phyloP scores from a whole-genome alignment of 2,888 invertebrate species.

The Cataglyphis cursor region DNA sequence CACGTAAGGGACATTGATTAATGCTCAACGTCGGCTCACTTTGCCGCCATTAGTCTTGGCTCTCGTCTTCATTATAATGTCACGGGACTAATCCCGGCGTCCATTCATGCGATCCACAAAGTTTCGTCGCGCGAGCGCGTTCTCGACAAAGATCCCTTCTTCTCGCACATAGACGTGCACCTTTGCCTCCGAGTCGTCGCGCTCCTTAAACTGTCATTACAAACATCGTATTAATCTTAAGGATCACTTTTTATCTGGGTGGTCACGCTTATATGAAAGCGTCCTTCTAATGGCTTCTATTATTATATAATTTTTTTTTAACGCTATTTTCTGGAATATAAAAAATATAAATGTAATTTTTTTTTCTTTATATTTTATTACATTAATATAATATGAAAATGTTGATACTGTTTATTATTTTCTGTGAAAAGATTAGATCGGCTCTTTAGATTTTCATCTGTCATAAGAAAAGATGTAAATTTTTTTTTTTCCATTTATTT shows the following conservation, averaged over 20 bases:
- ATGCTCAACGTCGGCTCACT: constrained; percentile 72
- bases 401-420: background rate
- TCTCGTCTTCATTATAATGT: constrained; percentile 77
- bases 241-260: constrained; percentile 29
- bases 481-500: constrained; percentile 18
- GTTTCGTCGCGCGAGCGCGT: constrained; percentile 59
- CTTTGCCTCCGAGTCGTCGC: constrained; percentile 43
- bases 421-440: background rate
- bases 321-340: background rate
- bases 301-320: background rate
- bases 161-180: constrained; percentile 11
- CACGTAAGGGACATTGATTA: constrained; percentile 73
- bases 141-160: constrained; percentile 56
- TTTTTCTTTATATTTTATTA: background rate
- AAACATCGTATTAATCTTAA: constrained; percentile 51
- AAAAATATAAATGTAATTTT: background rate
- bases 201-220: constrained; percentile 53
- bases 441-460: background rate
- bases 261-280: constrained; percentile 34
- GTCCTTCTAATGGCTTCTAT: background rate
- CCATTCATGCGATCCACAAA: constrained; percentile 67
- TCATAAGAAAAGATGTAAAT: background rate
- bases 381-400: background rate
- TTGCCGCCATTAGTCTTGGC: constrained; percentile 78
- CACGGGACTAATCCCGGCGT: constrained; percentile 72